Evolutionary conservation across 1,140 invertebrate genomes (phyloP), one percentile per base, ranked within the genome.

Genomic region (Maniola jurtina): DNA sequence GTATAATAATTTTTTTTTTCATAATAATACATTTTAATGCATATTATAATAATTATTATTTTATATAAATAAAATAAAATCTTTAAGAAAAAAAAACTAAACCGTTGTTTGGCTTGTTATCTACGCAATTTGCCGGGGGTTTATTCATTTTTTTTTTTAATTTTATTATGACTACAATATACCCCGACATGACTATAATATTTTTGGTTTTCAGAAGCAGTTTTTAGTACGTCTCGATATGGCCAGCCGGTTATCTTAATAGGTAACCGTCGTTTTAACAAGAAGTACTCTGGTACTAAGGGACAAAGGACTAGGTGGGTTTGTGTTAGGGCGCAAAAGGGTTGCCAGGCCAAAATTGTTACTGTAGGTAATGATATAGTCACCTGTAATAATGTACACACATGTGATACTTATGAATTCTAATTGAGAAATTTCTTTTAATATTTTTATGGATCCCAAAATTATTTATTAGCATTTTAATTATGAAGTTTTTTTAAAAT

Each of bases 171-270:
- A 48, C 11, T 48, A 0, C 47, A 6, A 5, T 42, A 42, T 42
- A 25, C 25, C 25, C 25, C 4, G 4, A 25, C 40, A 42, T 42
- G 40, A 25, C 25, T 42, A 42, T 48, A 14, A n/a, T 48, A 48
- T 52, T 56, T n/a, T 35, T 10, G 13, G 16, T 35, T 45, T 58
- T 35, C 77, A 72, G 73, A 61, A 25, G 64, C 71, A 10, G 56
- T 70, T 56, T 76, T 74, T 38, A 42, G 66, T 34, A 64, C 52
- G 35, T 79, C 81, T 0, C 60, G 52, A 6, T 61, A 54, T 47
- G 81, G 81, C 4, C 77, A 75, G 5, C 79, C 76, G 8, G 77
- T 80, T 15, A 80, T 83, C 58, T 68, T 75, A 48, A 65, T 79
- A n/a, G 81, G 81, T 2, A 36, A 50, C 2, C 70, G 78, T 33